Percentiles rank a stretch among this genome's conserved stretches.
phyloP scores from a whole-genome alignment of 2,888 invertebrate species.

The Stomorhina lunata region DNA sequence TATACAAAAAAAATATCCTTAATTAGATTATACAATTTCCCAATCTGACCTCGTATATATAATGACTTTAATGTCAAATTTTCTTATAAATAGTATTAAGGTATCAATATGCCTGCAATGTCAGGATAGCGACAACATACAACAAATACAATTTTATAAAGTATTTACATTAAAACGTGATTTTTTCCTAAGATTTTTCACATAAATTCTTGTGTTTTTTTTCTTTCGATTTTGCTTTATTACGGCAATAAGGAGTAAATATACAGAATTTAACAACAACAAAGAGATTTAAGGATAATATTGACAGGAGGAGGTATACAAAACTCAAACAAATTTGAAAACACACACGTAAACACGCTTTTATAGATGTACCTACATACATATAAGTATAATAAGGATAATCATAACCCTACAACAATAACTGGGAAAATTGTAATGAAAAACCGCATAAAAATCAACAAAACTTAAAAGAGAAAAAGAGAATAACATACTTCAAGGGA shows the following conservation, averaged over 20 bases:
- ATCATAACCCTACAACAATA: conserved; percentile 3
- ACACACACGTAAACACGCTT: background rate
- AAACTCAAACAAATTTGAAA: conserved; percentile 6
- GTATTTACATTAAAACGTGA: conserved; percentile 46
- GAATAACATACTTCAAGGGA: no score
- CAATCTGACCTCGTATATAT: background rate
- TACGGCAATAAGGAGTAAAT: conserved; percentile 30
- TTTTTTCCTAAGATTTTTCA: conserved; percentile 24
- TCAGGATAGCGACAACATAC: conserved; percentile 25
- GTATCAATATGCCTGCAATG: background rate
- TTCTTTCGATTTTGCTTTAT: conserved; percentile 20
- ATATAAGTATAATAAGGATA: background rate
- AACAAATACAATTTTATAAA: conserved; percentile 14
- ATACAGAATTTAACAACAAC: conserved; percentile 7
- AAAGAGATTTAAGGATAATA: conserved; percentile 38
- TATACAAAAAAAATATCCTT: background rate
- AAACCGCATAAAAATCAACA: conserved; percentile 58
- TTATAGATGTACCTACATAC: background rate
- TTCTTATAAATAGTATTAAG: background rate
- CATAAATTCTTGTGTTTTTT: background rate
- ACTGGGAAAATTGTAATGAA: conserved; percentile 8
- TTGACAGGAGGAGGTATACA: conserved; percentile 9
- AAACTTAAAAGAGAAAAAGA: conserved; percentile 9
- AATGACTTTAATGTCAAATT: background rate
- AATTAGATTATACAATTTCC: background rate